phyloP scores from a whole-genome alignment of 2,888 invertebrate genomes.

The Sclerodermus sp. region DNA sequence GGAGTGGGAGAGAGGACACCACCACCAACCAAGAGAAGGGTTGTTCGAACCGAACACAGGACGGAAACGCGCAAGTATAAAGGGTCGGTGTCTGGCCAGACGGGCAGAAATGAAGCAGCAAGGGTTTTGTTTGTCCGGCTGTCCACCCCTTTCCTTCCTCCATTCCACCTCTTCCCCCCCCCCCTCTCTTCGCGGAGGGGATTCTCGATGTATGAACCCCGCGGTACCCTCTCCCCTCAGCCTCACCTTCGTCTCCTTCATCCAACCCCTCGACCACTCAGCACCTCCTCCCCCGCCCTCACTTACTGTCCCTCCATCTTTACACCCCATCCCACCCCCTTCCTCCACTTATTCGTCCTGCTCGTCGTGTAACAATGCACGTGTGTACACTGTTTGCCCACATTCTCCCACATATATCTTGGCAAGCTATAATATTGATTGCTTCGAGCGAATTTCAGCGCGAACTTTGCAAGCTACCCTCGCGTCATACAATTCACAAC shows the following conservation, averaged over 20 bases:
- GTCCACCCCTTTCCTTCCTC: slow-evolving; percentile 52
- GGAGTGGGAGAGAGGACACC: slow-evolving; percentile 7
- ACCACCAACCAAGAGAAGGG: slow-evolving; percentile 13
- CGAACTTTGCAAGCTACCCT: slow-evolving; percentile 12
- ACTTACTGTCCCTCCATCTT: slow-evolving; percentile 22
- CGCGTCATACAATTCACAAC: no score
- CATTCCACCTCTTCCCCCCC: slow-evolving; percentile 23
- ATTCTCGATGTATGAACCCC: slow-evolving; percentile 28
- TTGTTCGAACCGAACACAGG: slow-evolving; percentile 30
- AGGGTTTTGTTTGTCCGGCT: slow-evolving; percentile 58
- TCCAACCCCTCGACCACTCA: slow-evolving; percentile 19
- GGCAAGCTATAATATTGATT: slow-evolving; percentile 48
- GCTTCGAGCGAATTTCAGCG: slow-evolving; percentile 44
- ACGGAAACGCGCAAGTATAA: slow-evolving; percentile 41
- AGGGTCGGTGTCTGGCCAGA: slow-evolving; percentile 55
- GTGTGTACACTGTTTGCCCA: slow-evolving; percentile 48
- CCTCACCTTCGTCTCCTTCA: slow-evolving; percentile 24
- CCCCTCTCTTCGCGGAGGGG: no score
- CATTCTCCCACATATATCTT: slow-evolving; percentile 46
- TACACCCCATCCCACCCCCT: slow-evolving; percentile 21
- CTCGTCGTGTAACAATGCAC: slow-evolving; percentile 41
- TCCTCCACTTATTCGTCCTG: no score
- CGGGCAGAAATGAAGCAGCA: slow-evolving; percentile 57
- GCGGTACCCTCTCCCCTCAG: slow-evolving; percentile 23
- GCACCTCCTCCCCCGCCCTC: slow-evolving; percentile 19